Conservation (phyloP, 2,888 invertebrate genomes). For the Heliconius ismenius region DNA sequence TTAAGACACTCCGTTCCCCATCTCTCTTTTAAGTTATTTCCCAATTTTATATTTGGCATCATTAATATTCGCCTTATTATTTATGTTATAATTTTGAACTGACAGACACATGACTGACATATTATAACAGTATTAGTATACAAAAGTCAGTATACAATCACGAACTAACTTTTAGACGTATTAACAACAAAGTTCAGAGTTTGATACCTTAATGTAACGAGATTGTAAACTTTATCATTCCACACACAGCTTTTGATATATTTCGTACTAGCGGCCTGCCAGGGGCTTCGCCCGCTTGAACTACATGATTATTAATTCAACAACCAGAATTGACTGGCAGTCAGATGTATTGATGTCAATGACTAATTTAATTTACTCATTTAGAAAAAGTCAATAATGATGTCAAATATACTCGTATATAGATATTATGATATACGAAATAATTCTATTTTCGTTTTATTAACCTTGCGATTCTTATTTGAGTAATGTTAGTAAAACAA, state of each 20-base stretch:
- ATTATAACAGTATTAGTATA: background rate
- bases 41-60: background rate
- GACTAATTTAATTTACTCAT: too few species aligned
- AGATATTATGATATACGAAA: background rate
- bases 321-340: too few species aligned
- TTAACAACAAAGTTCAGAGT: conserved; percentile 18
- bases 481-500: too few species aligned
- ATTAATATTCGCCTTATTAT: background rate
- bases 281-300: too few species aligned
- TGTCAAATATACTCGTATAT: too few species aligned
- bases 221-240: conserved; percentile 14
- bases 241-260: conserved; percentile 6
- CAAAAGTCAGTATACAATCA: background rate
- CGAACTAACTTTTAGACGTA: conserved; percentile 8
- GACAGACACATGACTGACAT: conserved; percentile 1
- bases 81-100: background rate
- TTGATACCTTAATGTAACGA: conserved; percentile 20
- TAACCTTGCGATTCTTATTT: too few species aligned
- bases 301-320: too few species aligned
- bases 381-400: too few species aligned
- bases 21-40: too few species aligned
- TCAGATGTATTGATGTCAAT: too few species aligned
- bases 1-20: too few species aligned
- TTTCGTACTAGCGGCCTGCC: too few species aligned
- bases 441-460: background rate